phyloP scores from a whole-genome alignment of 2,113 vertebrate species.

The Meleagris gallopavo region DNA sequence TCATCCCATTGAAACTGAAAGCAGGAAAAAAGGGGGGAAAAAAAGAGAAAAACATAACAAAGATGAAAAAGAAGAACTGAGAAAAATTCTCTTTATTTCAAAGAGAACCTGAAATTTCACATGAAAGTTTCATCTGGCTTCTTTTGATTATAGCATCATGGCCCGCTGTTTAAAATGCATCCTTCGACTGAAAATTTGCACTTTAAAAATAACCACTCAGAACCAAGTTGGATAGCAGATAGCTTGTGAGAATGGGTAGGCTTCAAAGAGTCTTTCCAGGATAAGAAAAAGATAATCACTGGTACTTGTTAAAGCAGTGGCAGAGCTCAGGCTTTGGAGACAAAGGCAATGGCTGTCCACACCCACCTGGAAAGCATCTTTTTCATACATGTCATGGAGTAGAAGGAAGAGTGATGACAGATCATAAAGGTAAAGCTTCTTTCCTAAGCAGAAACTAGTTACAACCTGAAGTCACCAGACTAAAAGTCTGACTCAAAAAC shows the following conservation, averaged over 20 bases:
- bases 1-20: neutral
- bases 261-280: neutral
- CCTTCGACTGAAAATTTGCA: neutral
- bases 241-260: neutral
- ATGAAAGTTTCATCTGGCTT: neutral
- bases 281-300: neutral
- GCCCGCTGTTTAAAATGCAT: neutral
- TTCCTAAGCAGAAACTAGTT: neutral
- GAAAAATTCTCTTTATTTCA: neutral
- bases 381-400: neutral
- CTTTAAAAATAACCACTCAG: neutral
- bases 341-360: neutral
- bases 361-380: neutral
- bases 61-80: neutral
- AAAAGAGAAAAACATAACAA: neutral
- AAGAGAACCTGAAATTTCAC: neutral
- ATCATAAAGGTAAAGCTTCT: neutral
- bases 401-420: neutral
- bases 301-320: neutral
- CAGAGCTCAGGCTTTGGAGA: neutral
- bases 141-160: neutral
- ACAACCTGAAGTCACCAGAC: neutral
- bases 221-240: neutral
- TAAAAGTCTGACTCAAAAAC: neutral
- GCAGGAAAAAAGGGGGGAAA: accelerated